Evolutionary conservation across 2,797 vertebrate genomes (phyloP).

Genomic region (Oreonectes daqikongensis): DNA sequence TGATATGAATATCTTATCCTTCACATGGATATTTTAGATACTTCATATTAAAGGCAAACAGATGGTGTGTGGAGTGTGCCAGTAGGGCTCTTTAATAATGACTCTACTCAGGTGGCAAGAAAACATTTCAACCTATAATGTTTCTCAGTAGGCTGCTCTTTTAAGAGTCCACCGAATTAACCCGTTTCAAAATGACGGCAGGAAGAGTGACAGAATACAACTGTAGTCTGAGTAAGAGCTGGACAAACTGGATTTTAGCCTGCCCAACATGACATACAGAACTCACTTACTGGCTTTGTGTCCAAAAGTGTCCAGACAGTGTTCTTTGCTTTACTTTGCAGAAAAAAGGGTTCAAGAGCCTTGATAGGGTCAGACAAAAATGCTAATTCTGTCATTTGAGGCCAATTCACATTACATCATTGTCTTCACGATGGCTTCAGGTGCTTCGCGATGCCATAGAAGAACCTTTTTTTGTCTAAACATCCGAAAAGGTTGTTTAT

Average conservation of each 20-base stretch:
- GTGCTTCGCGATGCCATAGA: too few relatives aligned
- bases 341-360: too few relatives aligned
- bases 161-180: constrained; percentile 24
- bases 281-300: not conserved
- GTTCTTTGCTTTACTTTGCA: not conserved
- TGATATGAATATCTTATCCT: constrained; percentile 32
- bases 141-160: constrained; percentile 24
- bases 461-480: too few relatives aligned
- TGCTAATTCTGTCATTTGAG: too few relatives aligned
- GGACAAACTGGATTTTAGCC: not conserved
- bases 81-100: constrained; percentile 28
- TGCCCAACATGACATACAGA: not conserved
- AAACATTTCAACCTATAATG: constrained; percentile 15
- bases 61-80: constrained; percentile 14
- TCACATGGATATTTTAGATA: not conserved
- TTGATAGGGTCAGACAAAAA: too few relatives aligned
- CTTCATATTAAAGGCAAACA: constrained; percentile 17
- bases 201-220: not conserved
- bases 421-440: too few relatives aligned
- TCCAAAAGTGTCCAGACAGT: not conserved
- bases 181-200: not conserved
- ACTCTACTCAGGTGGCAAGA: constrained; percentile 25
- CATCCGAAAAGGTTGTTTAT: too few relatives aligned
- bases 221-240: not conserved
- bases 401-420: too few relatives aligned